Conservation (phyloP, 2,888 invertebrate genomes). For the Cheilosia variabilis region DNA sequence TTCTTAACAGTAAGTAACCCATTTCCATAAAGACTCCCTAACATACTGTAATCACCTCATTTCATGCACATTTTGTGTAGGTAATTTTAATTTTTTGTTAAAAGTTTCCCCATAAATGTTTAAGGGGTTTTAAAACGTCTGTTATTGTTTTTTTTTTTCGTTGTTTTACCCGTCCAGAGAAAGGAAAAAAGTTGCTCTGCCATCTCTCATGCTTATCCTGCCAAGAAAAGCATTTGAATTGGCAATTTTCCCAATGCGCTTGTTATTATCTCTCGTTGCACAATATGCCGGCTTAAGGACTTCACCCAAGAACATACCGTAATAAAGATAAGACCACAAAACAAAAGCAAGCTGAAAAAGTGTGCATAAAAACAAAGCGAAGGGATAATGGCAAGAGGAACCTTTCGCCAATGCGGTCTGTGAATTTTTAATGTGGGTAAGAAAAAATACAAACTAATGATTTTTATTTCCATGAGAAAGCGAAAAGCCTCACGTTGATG, state of each 20-base stretch:
- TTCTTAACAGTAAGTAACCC: not conserved
- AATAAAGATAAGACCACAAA: constrained; percentile 71
- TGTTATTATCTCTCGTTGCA: constrained; percentile 77
- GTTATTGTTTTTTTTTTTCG: constrained; percentile 49
- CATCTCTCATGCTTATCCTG: constrained; percentile 54
- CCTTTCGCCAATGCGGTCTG: constrained; percentile 77
- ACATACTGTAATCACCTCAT: constrained; percentile 42
- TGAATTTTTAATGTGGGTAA: constrained; percentile 82
- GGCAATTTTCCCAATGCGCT: constrained; percentile 83
- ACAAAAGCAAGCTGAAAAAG: constrained; percentile 45
- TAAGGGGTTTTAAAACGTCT: constrained; percentile 49
- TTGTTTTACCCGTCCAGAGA: constrained; percentile 8
- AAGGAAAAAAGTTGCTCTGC: constrained; percentile 8
- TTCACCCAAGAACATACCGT: constrained; percentile 51
- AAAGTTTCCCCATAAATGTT: constrained; percentile 49
- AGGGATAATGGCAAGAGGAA: constrained; percentile 48
- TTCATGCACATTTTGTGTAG: not conserved
- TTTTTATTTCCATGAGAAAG: constrained; percentile 61
- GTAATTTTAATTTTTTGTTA: constrained; percentile 6
- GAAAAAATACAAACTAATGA: constrained; percentile 49
- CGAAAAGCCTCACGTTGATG: constrained; percentile 38
- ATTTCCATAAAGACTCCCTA: not conserved
- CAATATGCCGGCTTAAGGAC: constrained; percentile 70
- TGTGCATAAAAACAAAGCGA: constrained; percentile 4
- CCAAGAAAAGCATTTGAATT: constrained; percentile 80